A percentile compares a stretch with the other conserved stretches of the same genome.
Evolutionary conservation across 2,888 invertebrate genomes (phyloP).

Genomic region (Hoplodrina ambigua): DNA sequence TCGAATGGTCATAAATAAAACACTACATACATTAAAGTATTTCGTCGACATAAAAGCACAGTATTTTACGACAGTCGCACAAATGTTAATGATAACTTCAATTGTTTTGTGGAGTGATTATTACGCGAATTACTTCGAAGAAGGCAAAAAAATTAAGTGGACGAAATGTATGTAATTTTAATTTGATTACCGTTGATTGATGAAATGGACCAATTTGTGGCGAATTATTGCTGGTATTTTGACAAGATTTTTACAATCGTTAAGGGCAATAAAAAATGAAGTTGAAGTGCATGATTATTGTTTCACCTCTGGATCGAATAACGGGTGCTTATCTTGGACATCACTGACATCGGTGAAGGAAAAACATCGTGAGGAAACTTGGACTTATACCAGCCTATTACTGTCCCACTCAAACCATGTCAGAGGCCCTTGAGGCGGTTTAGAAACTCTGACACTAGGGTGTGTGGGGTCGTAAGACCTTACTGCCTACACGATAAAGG

Average conservation of each 20-base stretch:
- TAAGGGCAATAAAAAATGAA: constrained; percentile 5
- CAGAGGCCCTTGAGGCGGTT: too few relatives aligned
- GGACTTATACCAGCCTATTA: too few relatives aligned
- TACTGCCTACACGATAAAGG: too few relatives aligned
- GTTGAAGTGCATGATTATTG: neutral
- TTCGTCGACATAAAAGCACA: neutral
- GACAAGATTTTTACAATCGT: constrained; percentile 9
- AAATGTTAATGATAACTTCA: constrained; percentile 29
- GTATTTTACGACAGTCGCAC: constrained; percentile 10
- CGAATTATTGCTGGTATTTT: constrained; percentile 29
- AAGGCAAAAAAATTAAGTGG: constrained; percentile 31
- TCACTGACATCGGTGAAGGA: too few relatives aligned
- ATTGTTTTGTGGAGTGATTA: constrained; percentile 31
- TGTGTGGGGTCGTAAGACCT: too few relatives aligned
- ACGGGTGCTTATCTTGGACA: too few relatives aligned
- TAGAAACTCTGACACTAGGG: too few relatives aligned
- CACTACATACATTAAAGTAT: neutral
- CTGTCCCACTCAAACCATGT: too few relatives aligned
- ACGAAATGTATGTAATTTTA: constrained; percentile 49
- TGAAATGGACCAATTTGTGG: constrained; percentile 33
- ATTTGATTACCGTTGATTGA: constrained; percentile 39
- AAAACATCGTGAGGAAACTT: too few relatives aligned
- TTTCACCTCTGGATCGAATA: too few relatives aligned
- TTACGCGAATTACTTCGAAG: constrained; percentile 23
- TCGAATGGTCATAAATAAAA: constrained; percentile 1